Evolutionary conservation across 2,888 invertebrate species (phyloP).

Genomic region (Cerastoderma edule): DNA sequence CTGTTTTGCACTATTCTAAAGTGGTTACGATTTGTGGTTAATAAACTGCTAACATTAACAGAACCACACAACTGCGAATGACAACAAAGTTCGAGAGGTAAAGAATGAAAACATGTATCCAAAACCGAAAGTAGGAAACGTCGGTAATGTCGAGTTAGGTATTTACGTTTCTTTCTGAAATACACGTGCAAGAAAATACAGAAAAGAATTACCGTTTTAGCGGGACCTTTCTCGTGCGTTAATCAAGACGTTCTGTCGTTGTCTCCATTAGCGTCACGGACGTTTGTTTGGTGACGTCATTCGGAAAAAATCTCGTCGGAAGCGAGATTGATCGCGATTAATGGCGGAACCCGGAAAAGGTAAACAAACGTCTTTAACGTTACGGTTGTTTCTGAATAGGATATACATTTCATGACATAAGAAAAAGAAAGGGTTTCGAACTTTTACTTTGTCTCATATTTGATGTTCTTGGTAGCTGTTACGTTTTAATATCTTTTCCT

Average conservation of each 20-base stretch:
- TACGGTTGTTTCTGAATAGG: conserved; percentile 5
- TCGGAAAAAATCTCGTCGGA: conserved; percentile 41
- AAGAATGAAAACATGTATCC: conserved; percentile 19
- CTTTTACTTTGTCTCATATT: too few relatives aligned
- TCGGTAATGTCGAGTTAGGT: background rate
- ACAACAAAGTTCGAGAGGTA: too few relatives aligned
- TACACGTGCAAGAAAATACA: background rate
- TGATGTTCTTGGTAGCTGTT: too few relatives aligned
- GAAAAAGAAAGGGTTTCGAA: too few relatives aligned
- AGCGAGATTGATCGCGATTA: conserved; percentile 56
- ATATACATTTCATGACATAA: too few relatives aligned
- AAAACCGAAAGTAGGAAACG: conserved; percentile 57
- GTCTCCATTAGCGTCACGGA: conserved; percentile 62
- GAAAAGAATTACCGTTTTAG: background rate
- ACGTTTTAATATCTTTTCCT: too few relatives aligned
- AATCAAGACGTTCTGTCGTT: conserved; percentile 30
- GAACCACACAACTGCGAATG: too few relatives aligned
- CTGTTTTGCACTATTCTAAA: too few relatives aligned
- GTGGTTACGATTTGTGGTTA: too few relatives aligned
- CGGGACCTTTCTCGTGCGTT: conserved; percentile 36
- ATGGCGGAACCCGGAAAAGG: conserved; percentile 39
- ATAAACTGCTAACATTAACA: too few relatives aligned
- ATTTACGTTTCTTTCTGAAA: background rate
- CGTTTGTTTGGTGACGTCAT: conserved; percentile 62
- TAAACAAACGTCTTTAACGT: conserved; percentile 44